Conservation (phyloP, 2,797 vertebrate species). For the Tokudaia muenninki region DNA sequence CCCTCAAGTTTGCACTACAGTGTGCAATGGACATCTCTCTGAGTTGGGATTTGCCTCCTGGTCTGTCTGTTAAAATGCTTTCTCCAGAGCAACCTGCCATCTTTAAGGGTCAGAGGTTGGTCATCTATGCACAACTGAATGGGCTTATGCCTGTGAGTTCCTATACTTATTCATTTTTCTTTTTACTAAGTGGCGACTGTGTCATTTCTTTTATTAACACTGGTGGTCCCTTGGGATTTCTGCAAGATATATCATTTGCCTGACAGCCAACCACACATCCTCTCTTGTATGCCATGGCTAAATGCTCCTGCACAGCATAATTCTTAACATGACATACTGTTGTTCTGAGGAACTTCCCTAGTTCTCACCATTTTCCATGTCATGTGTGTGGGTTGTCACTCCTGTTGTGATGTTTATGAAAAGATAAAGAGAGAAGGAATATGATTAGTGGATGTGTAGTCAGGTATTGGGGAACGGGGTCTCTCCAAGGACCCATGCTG, state of each 20-base stretch:
- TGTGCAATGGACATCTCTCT: constrained; percentile 84
- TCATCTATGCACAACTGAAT: constrained; percentile 84
- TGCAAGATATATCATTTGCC: not conserved
- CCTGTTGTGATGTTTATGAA: not conserved
- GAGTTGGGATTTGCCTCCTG: constrained; percentile 86
- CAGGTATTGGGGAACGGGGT: too few relatives aligned
- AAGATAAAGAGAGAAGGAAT: too few relatives aligned
- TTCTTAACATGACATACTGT: not conserved
- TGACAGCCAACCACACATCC: accelerated
- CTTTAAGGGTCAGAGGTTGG: constrained; percentile 90
- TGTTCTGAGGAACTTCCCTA: not conserved
- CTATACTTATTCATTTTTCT: not conserved
- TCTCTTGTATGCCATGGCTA: not conserved
- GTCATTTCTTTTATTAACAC: not conserved
- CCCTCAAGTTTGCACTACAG: constrained; percentile 89
- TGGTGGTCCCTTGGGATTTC: not conserved
- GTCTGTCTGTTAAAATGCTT: constrained; percentile 84
- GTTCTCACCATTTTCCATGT: too few relatives aligned
- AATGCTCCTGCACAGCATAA: not conserved
- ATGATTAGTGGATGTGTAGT: too few relatives aligned
- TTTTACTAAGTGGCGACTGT: not conserved
- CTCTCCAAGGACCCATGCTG: too few relatives aligned
- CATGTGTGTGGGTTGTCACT: not conserved
- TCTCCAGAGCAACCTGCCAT: constrained; percentile 87
- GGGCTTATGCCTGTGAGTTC: constrained; percentile 78